Base-by-base conservation (phyloP, 1,140 invertebrate species). In the Pseudomyrmex gracilis region DNA sequence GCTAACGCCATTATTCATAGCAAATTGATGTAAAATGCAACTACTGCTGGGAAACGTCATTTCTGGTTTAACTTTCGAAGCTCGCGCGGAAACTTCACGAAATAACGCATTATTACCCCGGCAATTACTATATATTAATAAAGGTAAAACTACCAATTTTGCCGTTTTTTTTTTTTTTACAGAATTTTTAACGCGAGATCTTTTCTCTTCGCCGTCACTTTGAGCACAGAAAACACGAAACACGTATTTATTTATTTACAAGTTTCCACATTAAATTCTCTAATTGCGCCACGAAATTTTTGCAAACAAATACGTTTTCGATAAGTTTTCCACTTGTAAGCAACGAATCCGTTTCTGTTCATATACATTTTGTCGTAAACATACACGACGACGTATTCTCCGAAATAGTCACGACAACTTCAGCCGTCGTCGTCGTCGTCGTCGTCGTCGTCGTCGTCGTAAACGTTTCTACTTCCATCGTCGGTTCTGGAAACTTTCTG, bases 21-120 rank as follows among this genome's bases (percentile, higher is more conserved):
- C 76, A 80, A 80, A 80, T 80, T 80, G 66, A 80, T 80, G 76
- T 71, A 80, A 80, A 80, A 80, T 80, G 53, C 76, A 80, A 80
- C 76, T 71, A 80, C 76, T 71, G 76, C 67, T 58, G 66, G 20
- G 67, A 45, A 71, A 68, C 76, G 76, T 80, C 76, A 80, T 80
- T 80, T 70, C 76, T 80, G 53, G 66, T 80, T 80, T 80, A 80
- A 80, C 53, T 71, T 70, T 58, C 53, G 49, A 80, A 80, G 76
- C 66, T 47, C 66, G 53, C 20, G 45, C 20, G 45, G 66, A 49
- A 80, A 80, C 76, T 80, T 80, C 9, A 55, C 20, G 45, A 34
- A 71, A 60, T 66, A 58, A 60, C 34, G 15, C 45, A 68, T 70
- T 78, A 68, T 78, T 78, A 70, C 53, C 76, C 10, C 15, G 76